Evolutionary conservation across 2,888 invertebrate species (phyloP).

Genomic region (Orchesella flavescens): DNA sequence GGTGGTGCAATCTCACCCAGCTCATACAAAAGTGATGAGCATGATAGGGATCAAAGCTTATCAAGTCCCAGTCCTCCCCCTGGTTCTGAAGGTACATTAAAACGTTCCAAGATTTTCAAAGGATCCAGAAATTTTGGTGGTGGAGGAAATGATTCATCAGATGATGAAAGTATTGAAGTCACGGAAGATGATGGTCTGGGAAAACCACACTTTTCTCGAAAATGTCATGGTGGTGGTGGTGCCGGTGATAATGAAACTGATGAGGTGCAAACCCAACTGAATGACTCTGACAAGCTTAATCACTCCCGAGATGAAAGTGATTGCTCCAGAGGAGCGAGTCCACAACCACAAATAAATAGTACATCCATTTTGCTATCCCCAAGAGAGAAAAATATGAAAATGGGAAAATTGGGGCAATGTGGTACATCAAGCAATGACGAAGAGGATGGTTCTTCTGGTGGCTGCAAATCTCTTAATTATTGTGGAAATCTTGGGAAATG

Average conservation of each 20-base stretch:
- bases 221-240: constrained; percentile 3
- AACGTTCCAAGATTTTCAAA: constrained; percentile 48
- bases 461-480: background rate
- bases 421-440: constrained; percentile 59
- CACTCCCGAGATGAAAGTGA: constrained; percentile 36
- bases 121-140: constrained; percentile 18
- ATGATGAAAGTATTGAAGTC: constrained; percentile 67
- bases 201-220: constrained; percentile 18
- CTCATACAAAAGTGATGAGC: constrained; percentile 72
- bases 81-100: constrained; percentile 31
- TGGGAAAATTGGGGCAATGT: constrained; percentile 21
- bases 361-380: constrained; percentile 3
- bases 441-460: constrained; percentile 41
- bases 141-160: constrained; percentile 33
- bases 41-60: constrained; percentile 61
- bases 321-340: constrained; percentile 40
- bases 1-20: constrained; percentile 72
- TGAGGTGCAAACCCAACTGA: background rate
- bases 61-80: constrained; percentile 65
- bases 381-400: constrained; percentile 23
- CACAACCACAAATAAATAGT: constrained; percentile 17
- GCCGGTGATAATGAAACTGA: constrained; percentile 18
- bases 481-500: too few species aligned
- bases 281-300: constrained; percentile 27
- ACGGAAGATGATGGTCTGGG: constrained; percentile 52